phyloP scores from a whole-genome alignment of 2,113 vertebrate species.

The Elephantulus edwardii region DNA sequence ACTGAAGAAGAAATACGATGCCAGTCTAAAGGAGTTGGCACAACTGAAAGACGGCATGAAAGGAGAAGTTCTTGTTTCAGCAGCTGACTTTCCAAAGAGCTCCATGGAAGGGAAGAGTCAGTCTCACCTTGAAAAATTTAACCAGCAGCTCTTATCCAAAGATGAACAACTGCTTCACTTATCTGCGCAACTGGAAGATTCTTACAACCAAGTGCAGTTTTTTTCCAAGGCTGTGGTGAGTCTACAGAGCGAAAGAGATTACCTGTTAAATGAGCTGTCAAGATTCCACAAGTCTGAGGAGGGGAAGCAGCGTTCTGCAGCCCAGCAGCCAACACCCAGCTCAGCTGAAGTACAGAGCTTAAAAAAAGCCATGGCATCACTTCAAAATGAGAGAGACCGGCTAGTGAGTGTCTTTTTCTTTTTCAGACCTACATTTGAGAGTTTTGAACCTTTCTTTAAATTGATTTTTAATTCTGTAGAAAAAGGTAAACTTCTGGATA shows the following conservation, averaged over 20 bases:
- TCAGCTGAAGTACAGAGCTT: constrained; percentile 90
- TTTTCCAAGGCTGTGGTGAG: constrained; percentile 85
- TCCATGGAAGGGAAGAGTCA: constrained; percentile 59
- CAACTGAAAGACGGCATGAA: constrained; percentile 75
- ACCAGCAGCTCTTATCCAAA: constrained; percentile 78
- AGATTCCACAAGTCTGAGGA: constrained; percentile 77
- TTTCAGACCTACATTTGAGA: not conserved
- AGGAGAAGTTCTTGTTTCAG: constrained; percentile 51
- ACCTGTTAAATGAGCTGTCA: constrained; percentile 76
- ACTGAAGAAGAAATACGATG: constrained; percentile 77
- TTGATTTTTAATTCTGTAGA: constrained; percentile 10
- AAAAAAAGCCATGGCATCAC: constrained; percentile 93
- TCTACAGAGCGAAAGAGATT: constrained; percentile 84
- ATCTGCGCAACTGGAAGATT: constrained; percentile 84
- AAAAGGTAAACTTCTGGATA: not conserved
- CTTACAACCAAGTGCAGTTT: constrained; percentile 81
- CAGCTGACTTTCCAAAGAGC: constrained; percentile 71
- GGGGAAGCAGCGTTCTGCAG: constrained; percentile 68
- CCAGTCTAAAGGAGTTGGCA: constrained; percentile 73
- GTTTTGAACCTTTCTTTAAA: constrained; percentile 28
- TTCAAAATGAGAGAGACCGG: constrained; percentile 94
- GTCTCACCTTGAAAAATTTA: constrained; percentile 75
- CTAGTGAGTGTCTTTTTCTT: constrained; percentile 85
- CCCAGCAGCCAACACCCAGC: constrained; percentile 41
- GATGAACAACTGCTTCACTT: constrained; percentile 81